Evolutionary conservation across 2,113 vertebrate genomes (phyloP).

Genomic region (Sprattus sprattus): DNA sequence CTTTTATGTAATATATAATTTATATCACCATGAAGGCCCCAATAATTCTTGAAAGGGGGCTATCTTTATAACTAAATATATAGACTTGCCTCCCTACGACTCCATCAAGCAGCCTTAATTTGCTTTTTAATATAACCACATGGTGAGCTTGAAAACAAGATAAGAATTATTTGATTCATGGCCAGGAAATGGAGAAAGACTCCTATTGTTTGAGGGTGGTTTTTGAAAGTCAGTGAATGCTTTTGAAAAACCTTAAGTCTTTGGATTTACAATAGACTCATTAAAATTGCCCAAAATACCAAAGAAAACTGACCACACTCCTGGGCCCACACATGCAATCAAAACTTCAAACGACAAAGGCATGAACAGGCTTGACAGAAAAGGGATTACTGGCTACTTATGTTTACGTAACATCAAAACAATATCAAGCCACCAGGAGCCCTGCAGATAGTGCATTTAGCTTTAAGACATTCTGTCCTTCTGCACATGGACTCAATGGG

Average conservation of each 20-base stretch:
- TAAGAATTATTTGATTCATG: constrained; percentile 16
- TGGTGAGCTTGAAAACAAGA: constrained; percentile 30
- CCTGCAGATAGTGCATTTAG: background rate
- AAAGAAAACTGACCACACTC: background rate
- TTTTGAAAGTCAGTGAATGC: constrained; percentile 33
- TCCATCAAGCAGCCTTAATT: constrained; percentile 18
- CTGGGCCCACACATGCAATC: background rate
- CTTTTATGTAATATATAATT: background rate
- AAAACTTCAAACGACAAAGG: constrained; percentile 5
- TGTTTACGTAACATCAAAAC: constrained; percentile 15
- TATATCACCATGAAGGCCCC: background rate
- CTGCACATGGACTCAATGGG: background rate
- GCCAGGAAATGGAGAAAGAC: constrained; percentile 33
- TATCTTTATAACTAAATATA: background rate
- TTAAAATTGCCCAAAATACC: background rate
- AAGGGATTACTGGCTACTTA: constrained; percentile 1
- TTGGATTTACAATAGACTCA: constrained; percentile 27
- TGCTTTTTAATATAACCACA: constrained; percentile 34
- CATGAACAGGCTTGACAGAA: background rate
- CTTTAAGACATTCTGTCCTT: background rate
- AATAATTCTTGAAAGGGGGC: too few relatives aligned
- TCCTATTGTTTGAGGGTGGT: constrained; percentile 31
- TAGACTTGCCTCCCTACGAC: constrained; percentile 15
- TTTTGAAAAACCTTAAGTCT: constrained; percentile 36
- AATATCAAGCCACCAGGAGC: background rate